Evolutionary conservation across 2,113 vertebrate genomes (phyloP), one percentile per base, ranked within the genome.

Genomic region (Melanocharis versteri): DNA sequence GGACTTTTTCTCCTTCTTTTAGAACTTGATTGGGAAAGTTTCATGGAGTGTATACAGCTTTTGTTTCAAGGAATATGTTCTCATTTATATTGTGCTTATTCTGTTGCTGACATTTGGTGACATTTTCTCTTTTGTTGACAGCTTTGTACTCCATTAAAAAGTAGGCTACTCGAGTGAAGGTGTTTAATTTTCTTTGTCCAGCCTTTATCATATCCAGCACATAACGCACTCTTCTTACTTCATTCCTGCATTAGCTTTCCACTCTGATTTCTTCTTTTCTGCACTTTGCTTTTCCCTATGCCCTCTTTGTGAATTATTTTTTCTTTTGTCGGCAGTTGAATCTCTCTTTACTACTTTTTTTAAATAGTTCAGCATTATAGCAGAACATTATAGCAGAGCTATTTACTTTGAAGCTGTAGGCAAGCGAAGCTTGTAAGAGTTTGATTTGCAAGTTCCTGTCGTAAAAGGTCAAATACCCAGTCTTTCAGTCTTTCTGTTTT

Each of bases 81-180:
- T 65, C n/a, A 5, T 94, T 95, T 94, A 87, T 87, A 95, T 83
- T 93, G 44, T 61, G 65, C 50, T 37, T 91, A 77, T 92, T 93
- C 80, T 92, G 64, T 58, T 89, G 76, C 79, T 98, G 97, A 97
- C 95, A 97, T 97, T 97, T 93, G 82, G 71, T 97, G 96, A 97
- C 95, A 97, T 97, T 98, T 98, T 96, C 90, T 82, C 50, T 91
- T 90, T 83, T 76, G 42, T 83, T 97, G 93, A 97, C 81, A 90
- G 79, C 37, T 93, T 81, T 78, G 33, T 65, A 68, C 76, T 69
- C 61, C 10, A 11, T 93, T 93, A 89, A 70, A 88, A 30, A 97
- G 65, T 37, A 77, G 83, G 77, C 65, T 91, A 71, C 39, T 80
- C 22, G 10, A 62, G 31, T 68, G 50, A 87, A 82, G 54, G 40